Evolutionary conservation across 2,113 vertebrate genomes (phyloP).

Genomic region (Edolisoma coerulescens): DNA sequence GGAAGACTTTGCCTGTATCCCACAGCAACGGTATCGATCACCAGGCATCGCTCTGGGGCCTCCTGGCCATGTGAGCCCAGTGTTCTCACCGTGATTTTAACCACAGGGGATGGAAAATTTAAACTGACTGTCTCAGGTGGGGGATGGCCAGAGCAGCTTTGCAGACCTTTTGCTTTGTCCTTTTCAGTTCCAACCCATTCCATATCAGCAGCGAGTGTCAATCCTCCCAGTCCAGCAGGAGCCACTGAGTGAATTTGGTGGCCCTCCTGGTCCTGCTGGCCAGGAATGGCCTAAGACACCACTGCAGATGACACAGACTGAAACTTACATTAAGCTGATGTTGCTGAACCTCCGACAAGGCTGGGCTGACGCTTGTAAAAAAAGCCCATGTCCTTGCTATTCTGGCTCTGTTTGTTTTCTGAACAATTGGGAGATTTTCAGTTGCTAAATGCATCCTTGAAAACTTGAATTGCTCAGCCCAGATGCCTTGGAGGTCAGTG

Average conservation of each 20-base stretch:
- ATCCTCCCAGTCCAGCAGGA: not conserved
- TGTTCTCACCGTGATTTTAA: not conserved
- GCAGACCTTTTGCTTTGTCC: not conserved
- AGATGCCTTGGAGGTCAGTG: not conserved
- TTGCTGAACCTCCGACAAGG: not conserved
- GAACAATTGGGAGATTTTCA: slow-evolving; percentile 31
- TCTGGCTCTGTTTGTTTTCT: not conserved
- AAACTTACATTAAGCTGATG: not conserved
- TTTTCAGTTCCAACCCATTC: not conserved
- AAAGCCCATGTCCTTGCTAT: not conserved
- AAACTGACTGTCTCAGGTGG: not conserved
- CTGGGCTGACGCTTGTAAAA: not conserved
- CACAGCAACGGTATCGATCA: not conserved
- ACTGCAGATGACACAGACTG: not conserved
- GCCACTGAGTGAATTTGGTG: not conserved
- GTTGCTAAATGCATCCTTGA: not conserved
- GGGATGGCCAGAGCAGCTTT: not conserved
- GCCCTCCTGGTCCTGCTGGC: not conserved
- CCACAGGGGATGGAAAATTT: not conserved
- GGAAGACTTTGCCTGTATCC: not conserved
- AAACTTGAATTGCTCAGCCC: not conserved
- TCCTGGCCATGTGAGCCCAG: not conserved
- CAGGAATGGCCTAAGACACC: not conserved
- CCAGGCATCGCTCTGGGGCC: not conserved
- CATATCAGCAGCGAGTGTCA: not conserved